Evolutionary conservation across 2,888 invertebrate genomes (phyloP), one percentile per base, ranked within the genome.

Genomic region (Mythimna ferrago): DNA sequence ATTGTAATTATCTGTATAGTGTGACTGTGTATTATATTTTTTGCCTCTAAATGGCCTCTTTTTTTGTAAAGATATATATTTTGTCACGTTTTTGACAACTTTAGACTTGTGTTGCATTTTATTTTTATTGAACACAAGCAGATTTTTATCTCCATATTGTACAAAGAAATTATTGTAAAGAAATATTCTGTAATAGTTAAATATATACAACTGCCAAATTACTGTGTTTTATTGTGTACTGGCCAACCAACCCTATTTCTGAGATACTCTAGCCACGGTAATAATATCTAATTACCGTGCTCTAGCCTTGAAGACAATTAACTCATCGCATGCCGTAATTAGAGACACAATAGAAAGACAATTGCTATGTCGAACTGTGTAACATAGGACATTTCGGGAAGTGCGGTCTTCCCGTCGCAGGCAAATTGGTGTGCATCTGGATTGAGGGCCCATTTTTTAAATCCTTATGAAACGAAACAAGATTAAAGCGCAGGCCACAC

Each of bases 181-280:
- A 92, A 91, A 89, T 93, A 93, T 93, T 92, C 92, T 92, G 91
- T 92, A 94, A 92, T 93, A 94, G 92, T 93, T 92, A 93, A 94
- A 93, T 93, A 93, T 94, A 94, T 94, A 95, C 94, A 94, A 95
- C 96, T 95, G 95, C 95, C 95, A 92, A 92, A 89, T 65, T 26
- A 71, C 32, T 75, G 70, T 79, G 78, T 84, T 84, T 81, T 44
- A 83, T 66, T 74, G 2, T 11, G 48, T 7, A n/a, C 5, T 16
- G 21, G 5, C 65, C 7, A 56, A 6, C 21, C 54, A 26, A 16
- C 1, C 10, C 21, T 16, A 2, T 3, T 57, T 48, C 48, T 4
- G 16, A 32, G 32, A 32, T 3, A 32, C n/a, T n/a, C n/a, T n/a
- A n/a, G n/a, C n/a, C n/a, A n/a, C n/a, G n/a, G n/a, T n/a, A n/a